Evolutionary conservation across 2,888 invertebrate genomes (phyloP).

Genomic region (Cheilosia soror): DNA sequence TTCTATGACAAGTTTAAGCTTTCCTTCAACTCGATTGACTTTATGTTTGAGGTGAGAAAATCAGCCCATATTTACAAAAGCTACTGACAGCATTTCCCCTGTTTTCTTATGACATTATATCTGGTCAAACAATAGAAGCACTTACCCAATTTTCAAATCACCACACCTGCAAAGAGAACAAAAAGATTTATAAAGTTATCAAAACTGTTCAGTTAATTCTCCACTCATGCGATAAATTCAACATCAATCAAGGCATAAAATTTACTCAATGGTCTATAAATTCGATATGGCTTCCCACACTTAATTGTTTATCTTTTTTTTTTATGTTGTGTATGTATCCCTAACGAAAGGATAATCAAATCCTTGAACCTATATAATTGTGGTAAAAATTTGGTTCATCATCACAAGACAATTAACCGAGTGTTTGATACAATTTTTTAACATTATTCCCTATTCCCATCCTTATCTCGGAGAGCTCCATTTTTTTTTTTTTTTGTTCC

Average conservation of each 20-base stretch:
- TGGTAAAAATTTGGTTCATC: slow-evolving; percentile 41
- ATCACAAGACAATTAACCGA: slow-evolving; percentile 55
- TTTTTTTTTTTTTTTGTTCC: neutral
- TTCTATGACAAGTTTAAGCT: too few species aligned
- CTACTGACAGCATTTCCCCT: too few species aligned
- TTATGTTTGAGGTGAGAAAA: too few species aligned
- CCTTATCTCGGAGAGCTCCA: slow-evolving; percentile 48
- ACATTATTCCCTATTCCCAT: slow-evolving; percentile 39
- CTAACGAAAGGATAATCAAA: slow-evolving; percentile 50
- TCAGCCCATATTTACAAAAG: too few species aligned
- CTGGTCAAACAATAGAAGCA: neutral
- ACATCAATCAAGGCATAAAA: slow-evolving; percentile 69
- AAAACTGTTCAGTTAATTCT: slow-evolving; percentile 32
- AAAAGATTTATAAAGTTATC: slow-evolving; percentile 46
- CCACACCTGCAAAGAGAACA: slow-evolving; percentile 51
- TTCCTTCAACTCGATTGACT: too few species aligned
- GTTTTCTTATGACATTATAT: too few species aligned
- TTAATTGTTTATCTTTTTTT: neutral
- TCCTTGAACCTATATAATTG: slow-evolving; percentile 55
- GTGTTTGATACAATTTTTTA: slow-evolving; percentile 43
- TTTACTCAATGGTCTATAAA: slow-evolving; percentile 33
- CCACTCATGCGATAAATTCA: slow-evolving; percentile 43
- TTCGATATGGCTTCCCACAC: slow-evolving; percentile 68
- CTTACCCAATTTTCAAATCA: slow-evolving; percentile 49
- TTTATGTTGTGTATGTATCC: neutral